Conservation (phyloP, 2,888 invertebrate genomes). For the Aphodius sticticus region DNA sequence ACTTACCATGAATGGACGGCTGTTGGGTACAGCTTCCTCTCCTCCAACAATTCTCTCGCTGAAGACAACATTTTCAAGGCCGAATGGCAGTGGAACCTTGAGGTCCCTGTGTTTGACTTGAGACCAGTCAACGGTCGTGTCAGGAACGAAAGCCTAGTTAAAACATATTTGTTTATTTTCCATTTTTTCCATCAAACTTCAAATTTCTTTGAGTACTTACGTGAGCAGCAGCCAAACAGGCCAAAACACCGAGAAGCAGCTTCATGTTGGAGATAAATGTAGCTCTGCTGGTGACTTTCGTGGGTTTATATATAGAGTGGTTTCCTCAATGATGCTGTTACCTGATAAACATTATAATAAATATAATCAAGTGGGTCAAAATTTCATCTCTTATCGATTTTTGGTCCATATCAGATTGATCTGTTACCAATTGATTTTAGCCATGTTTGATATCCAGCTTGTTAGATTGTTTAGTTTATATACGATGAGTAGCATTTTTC, state of each 20-base stretch:
- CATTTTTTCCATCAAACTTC: not conserved
- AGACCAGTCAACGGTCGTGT: constrained; percentile 26
- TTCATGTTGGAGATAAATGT: constrained; percentile 13
- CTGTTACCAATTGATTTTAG: not conserved
- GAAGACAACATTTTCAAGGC: not conserved
- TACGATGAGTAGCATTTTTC: too few species aligned
- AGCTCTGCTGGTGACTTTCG: not conserved
- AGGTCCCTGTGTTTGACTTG: constrained; percentile 18
- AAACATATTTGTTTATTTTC: not conserved
- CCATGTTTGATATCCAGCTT: too few species aligned
- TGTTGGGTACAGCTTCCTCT: constrained; percentile 12
- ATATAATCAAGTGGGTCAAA: not conserved
- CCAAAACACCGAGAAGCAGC: constrained; percentile 20
- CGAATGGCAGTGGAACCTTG: constrained; percentile 14
- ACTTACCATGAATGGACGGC: constrained; percentile 15
- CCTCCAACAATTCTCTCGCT: constrained; percentile 23
- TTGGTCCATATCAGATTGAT: not conserved
- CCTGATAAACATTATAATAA: not conserved
- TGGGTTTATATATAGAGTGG: constrained; percentile 8
- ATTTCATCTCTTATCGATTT: not conserved
- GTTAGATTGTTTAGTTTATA: too few species aligned
- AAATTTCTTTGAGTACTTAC: constrained; percentile 8
- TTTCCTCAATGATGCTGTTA: not conserved
- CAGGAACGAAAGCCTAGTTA: constrained; percentile 11
- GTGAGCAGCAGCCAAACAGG: constrained; percentile 13